These are phyloP conservation scores for Smithornis capensis DNA, from an alignment of 2,113 vertebrate genomes.

Conservation along the genomic window DNA sequence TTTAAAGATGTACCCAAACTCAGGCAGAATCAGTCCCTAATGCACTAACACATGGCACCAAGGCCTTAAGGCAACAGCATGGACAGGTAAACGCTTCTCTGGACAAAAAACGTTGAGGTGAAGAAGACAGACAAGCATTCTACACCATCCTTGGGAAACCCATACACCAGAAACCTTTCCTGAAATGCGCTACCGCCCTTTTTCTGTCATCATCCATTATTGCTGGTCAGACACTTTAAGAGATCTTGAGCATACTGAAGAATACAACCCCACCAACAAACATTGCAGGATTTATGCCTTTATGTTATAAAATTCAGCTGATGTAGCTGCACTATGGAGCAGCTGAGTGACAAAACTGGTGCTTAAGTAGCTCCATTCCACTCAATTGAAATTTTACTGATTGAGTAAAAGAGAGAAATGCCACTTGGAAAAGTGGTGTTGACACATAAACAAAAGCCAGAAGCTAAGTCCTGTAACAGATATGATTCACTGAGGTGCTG, in stretches of 20 bases:
- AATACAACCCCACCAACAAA: background rate
- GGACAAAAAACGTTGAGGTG: fast-evolving
- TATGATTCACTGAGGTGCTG: background rate
- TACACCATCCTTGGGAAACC: background rate
- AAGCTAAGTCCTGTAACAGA: background rate
- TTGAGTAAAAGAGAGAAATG: background rate
- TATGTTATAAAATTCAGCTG: background rate
- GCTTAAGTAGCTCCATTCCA: background rate
- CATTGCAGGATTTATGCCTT: background rate
- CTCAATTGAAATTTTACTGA: background rate
- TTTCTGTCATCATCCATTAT: background rate
- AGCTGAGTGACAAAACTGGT: background rate
- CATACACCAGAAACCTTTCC: background rate
- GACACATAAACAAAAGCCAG: background rate
- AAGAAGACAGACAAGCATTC: background rate
- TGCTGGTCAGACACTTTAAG: background rate
- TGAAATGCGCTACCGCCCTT: background rate
- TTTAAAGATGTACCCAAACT: background rate
- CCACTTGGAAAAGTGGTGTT: background rate
- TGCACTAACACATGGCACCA: background rate
- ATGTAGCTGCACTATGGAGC: background rate
- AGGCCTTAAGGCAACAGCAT: background rate
- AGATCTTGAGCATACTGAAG: background rate
- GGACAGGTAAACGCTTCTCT: background rate
- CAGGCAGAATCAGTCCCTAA: background rate